A percentile compares a stretch with the other conserved stretches of the same genome.
Conservation (phyloP, 37 sponge, comb jelly and placozoan species). For the Geodia barretti region DNA sequence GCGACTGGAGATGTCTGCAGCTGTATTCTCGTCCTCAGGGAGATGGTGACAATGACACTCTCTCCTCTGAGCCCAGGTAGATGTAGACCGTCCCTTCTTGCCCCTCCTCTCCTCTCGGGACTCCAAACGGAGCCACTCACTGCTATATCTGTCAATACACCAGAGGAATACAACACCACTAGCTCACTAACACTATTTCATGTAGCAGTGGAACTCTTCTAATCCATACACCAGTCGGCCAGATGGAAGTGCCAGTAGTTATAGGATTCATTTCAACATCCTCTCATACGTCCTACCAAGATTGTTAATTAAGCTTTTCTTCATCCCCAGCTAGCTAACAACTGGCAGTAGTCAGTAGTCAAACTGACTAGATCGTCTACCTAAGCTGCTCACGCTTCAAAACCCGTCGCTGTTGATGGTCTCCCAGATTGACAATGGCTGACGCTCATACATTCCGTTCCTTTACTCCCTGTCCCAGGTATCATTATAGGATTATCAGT, state of each 20-base stretch:
- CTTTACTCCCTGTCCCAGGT: neutral
- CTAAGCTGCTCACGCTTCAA: neutral
- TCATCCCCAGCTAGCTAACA: too few species aligned
- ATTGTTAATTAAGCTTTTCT: too few species aligned
- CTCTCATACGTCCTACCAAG: too few species aligned
- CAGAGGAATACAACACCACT: too few species aligned
- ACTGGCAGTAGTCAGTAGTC: too few species aligned
- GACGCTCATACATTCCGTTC: neutral
- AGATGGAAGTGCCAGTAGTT: too few species aligned
- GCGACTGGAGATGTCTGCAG: neutral
- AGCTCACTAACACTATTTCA: too few species aligned
- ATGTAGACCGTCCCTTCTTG: slow-evolving; percentile 39
- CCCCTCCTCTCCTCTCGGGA: neutral
- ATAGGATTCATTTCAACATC: too few species aligned
- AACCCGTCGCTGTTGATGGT: neutral
- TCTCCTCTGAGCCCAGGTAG: slow-evolving; percentile 17
- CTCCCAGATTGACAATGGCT: neutral
- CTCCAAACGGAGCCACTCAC: slow-evolving; percentile 53
- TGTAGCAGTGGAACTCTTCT: too few species aligned
- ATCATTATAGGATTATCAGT: neutral
- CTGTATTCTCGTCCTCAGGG: neutral
- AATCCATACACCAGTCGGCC: too few species aligned
- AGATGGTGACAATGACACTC: neutral
- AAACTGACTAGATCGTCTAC: too few species aligned
- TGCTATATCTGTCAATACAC: slow-evolving; percentile 36